Evolutionary conservation across 2,888 invertebrate species (phyloP).

Genomic region (Sinotaia quadrata): DNA sequence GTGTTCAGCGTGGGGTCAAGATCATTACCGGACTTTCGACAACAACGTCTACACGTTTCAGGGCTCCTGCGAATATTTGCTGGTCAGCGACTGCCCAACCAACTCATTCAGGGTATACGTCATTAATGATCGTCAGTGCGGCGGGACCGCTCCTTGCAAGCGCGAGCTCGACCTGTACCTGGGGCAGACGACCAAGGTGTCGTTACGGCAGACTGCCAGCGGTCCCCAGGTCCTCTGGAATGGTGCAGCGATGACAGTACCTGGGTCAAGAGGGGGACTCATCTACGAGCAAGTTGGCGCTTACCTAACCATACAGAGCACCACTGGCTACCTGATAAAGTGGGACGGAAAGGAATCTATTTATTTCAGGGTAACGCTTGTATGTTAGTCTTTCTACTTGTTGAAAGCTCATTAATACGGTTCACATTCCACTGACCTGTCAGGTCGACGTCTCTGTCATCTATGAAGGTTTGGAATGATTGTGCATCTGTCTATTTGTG

Average conservation of each 20-base stretch:
- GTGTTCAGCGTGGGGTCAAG: slow-evolving; percentile 86
- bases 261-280: slow-evolving; percentile 76
- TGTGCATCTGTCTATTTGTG: no score
- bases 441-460: no score
- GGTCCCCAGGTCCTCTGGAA: slow-evolving; percentile 54
- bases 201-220: slow-evolving; percentile 39
- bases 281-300: slow-evolving; percentile 82
- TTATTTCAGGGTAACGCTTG: slow-evolving; percentile 44
- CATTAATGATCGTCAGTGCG: slow-evolving; percentile 76
- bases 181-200: slow-evolving; percentile 77
- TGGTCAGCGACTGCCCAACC: slow-evolving; percentile 79
- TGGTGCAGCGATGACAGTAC: slow-evolving; percentile 44
- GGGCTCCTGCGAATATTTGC: slow-evolving; percentile 80
- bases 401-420: no score
- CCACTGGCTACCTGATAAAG: slow-evolving; percentile 78
- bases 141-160: slow-evolving; percentile 73
- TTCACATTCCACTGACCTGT: no score
- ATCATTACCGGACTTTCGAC: slow-evolving; percentile 89
- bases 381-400: no score
- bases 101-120: slow-evolving; percentile 81
- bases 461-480: no score
- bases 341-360: slow-evolving; percentile 81
- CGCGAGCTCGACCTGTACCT: slow-evolving; percentile 79
- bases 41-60: slow-evolving; percentile 83
- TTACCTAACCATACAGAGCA: slow-evolving; percentile 80